Evolutionary conservation across 1,140 invertebrate species (phyloP), one percentile per base, ranked within the genome.

Genomic region (Chelonus insularis): DNA sequence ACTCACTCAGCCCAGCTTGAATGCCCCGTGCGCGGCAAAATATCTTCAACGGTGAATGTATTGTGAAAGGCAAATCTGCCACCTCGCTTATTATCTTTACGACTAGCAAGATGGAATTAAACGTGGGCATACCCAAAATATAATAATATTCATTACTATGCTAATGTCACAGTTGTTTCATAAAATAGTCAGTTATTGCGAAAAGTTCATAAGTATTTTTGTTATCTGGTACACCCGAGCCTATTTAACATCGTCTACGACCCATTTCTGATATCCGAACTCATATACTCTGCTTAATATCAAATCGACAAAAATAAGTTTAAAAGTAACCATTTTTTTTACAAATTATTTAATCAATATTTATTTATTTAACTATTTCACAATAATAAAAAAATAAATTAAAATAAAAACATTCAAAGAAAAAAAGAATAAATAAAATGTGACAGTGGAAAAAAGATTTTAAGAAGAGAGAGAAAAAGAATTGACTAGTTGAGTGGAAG

Each of bases 71-170:
- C 23, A 52, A 34, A 20, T 23, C 74, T 68, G 63, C 68, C 72
- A 72, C 72, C 72, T 76, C 78, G 76, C 79, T 81, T 82, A 82
- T 82, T 81, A 82, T 82, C 80, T 82, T 82, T 82, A 82, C 72
- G 79, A 81, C 74, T 72, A 67, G 69, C 70, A 78, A 81, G 80
- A 82, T 82, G 80, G 72, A 82, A 82, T 82, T 82, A 82, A 82
- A 81, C 77, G 72, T 43, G 76, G 68, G 70, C 74, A 75, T 70
- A 70, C 71, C 77, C 77, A 68, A 79, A 81, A 79, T 80, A 77
- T 80, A 81, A 82, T 80, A 80, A 80, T 82, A 82, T 82, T 82
- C 79, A 81, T 82, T 82, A 81, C 78, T 80, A 81, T 81, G 80
- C 78, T 82, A 82, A 82, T 79, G 74, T 75, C 56, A 34, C 41